Percentiles rank a stretch among this genome's conserved stretches.
Evolutionary conservation across 2,888 invertebrate species (phyloP).

Genomic region (Macrosiphum euphorbiae): DNA sequence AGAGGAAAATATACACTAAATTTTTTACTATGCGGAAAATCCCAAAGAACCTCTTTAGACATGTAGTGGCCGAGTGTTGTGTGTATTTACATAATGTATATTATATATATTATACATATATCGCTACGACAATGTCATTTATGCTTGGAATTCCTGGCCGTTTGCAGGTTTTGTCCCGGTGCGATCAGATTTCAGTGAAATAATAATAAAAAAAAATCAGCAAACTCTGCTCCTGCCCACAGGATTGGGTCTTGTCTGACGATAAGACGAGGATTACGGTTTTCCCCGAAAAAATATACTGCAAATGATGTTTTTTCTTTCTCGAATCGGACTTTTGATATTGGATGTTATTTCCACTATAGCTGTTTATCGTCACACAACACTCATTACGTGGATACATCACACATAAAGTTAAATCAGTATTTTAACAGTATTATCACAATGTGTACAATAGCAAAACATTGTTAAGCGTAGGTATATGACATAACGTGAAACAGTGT

Average conservation of each 20-base stretch:
- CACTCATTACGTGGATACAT: neutral
- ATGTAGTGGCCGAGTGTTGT: neutral
- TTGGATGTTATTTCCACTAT: neutral
- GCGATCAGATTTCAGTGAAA: slow-evolving; percentile 20
- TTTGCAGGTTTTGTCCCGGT: neutral
- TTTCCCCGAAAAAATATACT: neutral
- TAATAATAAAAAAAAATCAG: slow-evolving; percentile 19
- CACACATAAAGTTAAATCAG: neutral
- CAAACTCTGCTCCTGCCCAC: neutral
- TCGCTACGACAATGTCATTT: neutral
- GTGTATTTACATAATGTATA: neutral
- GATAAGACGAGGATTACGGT: neutral
- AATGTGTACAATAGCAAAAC: neutral
- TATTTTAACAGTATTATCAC: neutral
- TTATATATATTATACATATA: neutral
- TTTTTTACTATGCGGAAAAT: neutral
- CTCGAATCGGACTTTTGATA: neutral
- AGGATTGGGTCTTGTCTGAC: too few relatives aligned
- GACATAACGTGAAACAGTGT: neutral
- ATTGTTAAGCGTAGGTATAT: neutral
- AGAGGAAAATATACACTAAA: too few relatives aligned
- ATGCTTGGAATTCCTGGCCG: neutral
- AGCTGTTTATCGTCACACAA: neutral
- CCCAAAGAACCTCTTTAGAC: neutral
- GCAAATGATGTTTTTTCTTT: neutral